These are phyloP conservation scores for Accipiter virgatus DNA, from an alignment of 2,113 vertebrate species.

Conservation along the genomic window DNA sequence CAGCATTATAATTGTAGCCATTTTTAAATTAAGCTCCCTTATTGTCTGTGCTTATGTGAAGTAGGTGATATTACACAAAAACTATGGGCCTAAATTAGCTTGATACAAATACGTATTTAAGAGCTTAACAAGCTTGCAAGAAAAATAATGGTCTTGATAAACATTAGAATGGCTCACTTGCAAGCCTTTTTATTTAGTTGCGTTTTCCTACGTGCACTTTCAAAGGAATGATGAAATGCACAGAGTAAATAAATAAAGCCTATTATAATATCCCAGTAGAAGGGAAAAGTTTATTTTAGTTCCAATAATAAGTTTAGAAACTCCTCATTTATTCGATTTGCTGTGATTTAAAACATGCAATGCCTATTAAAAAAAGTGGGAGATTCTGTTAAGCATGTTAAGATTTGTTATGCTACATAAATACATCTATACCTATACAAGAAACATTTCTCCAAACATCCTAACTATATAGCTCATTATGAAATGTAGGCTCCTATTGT, in stretches of 20 bases:
- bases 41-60: neutral
- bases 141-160: conserved; percentile 12
- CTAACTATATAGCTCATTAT: neutral
- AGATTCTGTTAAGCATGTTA: neutral
- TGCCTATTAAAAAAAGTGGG: neutral
- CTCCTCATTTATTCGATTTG: neutral
- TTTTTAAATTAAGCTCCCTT: conserved; percentile 27
- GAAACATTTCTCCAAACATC: neutral
- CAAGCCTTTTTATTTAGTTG: neutral
- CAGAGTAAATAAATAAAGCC: neutral
- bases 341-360: neutral
- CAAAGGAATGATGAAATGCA: neutral
- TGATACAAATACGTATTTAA: conserved; percentile 22
- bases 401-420: neutral
- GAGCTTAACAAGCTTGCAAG: neutral
- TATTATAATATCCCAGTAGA: neutral
- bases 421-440: neutral
- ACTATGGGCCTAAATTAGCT: neutral
- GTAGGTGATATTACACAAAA: conserved; percentile 19
- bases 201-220: neutral
- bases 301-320: neutral
- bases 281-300: neutral
- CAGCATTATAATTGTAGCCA: neutral
- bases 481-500: neutral
- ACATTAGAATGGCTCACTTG: conserved; percentile 1